Conservation (phyloP, 92 coral and sea anemone species). For the Porites rus region DNA sequence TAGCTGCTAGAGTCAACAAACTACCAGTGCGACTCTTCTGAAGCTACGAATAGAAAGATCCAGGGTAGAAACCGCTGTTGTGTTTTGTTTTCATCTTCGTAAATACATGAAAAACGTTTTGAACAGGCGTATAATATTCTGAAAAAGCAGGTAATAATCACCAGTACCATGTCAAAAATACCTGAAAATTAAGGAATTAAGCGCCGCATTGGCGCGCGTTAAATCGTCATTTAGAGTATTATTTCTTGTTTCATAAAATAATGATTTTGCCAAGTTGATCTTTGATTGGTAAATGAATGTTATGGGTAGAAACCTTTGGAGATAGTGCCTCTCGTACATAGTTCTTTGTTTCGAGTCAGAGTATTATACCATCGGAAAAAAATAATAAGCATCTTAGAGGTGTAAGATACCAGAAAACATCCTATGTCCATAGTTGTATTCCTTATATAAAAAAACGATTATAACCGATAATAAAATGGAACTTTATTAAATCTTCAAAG, state of each 20-base stretch:
- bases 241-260: neutral
- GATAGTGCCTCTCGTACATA: neutral
- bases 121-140: neutral
- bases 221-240: neutral
- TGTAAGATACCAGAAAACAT: neutral
- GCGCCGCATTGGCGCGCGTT: neutral
- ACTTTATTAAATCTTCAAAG: neutral
- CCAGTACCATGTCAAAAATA: too few species aligned
- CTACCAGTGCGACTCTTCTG: constrained; percentile 13
- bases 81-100: constrained; percentile 8
- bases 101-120: neutral
- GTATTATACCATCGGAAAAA: constrained; percentile 3
- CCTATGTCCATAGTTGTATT: neutral
- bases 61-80: neutral
- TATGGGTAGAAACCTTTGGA: neutral
- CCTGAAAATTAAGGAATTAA: too few species aligned
- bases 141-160: neutral
- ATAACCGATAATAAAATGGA: neutral
- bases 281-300: neutral
- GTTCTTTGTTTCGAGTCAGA: neutral
- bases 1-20: constrained; percentile 48
- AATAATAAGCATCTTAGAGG: neutral
- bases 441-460: neutral
- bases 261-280: constrained; percentile 4
- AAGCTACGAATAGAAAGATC: constrained; percentile 24